phyloP scores from a whole-genome alignment of 2,113 vertebrate genomes.

The Syngnathus scovelli region DNA sequence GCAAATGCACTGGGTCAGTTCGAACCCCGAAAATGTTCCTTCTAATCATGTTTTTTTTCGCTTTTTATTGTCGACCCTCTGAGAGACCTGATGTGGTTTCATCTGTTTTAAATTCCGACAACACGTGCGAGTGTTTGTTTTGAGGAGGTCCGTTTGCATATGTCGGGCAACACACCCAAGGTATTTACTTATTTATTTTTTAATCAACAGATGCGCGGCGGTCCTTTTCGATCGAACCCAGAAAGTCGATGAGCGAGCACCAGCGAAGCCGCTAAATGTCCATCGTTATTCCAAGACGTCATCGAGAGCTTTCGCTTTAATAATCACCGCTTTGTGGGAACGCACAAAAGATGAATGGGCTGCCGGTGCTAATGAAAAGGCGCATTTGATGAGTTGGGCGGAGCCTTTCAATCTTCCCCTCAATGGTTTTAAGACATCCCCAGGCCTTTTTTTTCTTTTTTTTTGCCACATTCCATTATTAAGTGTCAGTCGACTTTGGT shows the following conservation, averaged over 20 bases:
- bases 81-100: neutral
- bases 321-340: slow-evolving; percentile 28
- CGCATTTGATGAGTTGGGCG: slow-evolving; percentile 30
- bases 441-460: slow-evolving; percentile 8
- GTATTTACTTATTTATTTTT: too few relatives aligned
- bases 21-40: too few relatives aligned
- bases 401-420: slow-evolving; percentile 8
- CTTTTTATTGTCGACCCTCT: too few relatives aligned
- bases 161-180: too few relatives aligned
- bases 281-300: slow-evolving; percentile 20
- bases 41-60: too few relatives aligned
- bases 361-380: slow-evolving; percentile 17
- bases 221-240: neutral
- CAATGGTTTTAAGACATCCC: slow-evolving; percentile 1
- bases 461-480: slow-evolving; percentile 8
- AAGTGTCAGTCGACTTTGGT: slow-evolving; percentile 14
- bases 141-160: too few relatives aligned
- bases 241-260: slow-evolving; percentile 6
- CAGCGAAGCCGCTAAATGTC: slow-evolving; percentile 17
- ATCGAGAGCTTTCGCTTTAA: slow-evolving; percentile 19
- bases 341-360: slow-evolving; percentile 39
- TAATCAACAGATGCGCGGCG: too few relatives aligned
- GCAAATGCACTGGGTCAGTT: too few relatives aligned
- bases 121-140: too few relatives aligned
- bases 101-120: neutral